Base-by-base conservation (phyloP, 2,113 vertebrate genomes). In the Pangasianodon gigas region DNA sequence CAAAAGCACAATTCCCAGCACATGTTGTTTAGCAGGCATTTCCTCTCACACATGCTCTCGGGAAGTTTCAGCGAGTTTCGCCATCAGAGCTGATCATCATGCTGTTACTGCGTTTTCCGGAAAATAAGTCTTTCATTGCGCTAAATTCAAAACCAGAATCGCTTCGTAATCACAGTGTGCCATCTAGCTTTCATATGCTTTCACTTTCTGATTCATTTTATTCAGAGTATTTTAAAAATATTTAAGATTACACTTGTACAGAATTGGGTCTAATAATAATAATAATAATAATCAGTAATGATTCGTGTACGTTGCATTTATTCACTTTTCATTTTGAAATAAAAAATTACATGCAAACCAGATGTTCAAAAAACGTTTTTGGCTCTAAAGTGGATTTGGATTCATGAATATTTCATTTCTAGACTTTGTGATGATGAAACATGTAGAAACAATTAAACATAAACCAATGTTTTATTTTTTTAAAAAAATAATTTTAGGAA, bases 101-200 rank as follows among this genome's bases (percentile, higher is more conserved):
- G 87, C 87, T 87, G 11, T 48, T 18, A 62, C 41, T 62, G 58
- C 41, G 52, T 62, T 84, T 84, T 62, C 83, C 56, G 41, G 82
- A 84, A 13, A 60, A 58, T 56, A 83, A 18, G 14, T 32, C 52
- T 9, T 54, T 82, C 6, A 52, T 1, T 75, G 32, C n/a, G 18
- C 2, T 19, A 3, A 41, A 24, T 24, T 79, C 24, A 26, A 8
- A 19, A 8, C 2, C 21, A 46, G 0, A 48, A 24, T 46, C 44
- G 2, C 74, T 26, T 46, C 11, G 2, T 44, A 0, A 4, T 19
- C n/a, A 2, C 37, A 74, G 14, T 41, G 6, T 6, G 32, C 37
- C 5, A 1, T 77, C 24, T 24, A 1, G 4, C 5, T 16, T 32
- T 14, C n/a, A 5, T 32, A 11, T 29, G 19, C 24, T 65, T 10